Evolutionary conservation across 2,113 vertebrate genomes (phyloP).

Genomic region (Clarias gariepinus): DNA sequence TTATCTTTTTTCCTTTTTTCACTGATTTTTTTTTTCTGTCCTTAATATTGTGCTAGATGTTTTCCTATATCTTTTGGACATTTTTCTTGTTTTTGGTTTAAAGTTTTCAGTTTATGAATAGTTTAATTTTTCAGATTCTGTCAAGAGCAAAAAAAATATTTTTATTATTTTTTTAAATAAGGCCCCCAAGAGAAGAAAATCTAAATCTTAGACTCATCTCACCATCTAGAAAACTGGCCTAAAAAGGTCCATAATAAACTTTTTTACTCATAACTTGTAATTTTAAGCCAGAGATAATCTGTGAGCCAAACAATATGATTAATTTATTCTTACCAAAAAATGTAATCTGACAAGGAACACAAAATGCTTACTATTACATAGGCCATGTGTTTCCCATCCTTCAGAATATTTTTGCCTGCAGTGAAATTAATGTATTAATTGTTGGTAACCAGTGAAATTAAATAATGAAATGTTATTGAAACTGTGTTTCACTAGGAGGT

Average conservation of each 20-base stretch:
- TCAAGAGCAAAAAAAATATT: neutral
- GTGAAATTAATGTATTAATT: neutral
- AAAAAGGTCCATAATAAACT: neutral
- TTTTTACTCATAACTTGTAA: neutral
- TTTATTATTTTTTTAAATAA: too few relatives aligned
- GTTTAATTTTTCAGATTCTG: neutral
- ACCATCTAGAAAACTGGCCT: too few relatives aligned
- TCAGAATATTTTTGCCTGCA: neutral
- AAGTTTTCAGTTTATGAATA: neutral
- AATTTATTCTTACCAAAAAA: neutral
- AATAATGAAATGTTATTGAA: neutral
- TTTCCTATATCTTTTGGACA: neutral
- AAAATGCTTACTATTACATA: neutral
- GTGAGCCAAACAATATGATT: neutral
- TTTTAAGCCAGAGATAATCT: neutral
- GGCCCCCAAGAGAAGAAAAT: too few relatives aligned
- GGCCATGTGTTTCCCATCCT: neutral
- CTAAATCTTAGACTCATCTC: too few relatives aligned
- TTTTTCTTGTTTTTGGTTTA: neutral
- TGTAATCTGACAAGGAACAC: neutral
- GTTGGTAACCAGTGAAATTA: neutral
- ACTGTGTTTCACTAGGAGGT: neutral
- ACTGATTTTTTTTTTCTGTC: neutral
- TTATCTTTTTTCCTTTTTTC: neutral
- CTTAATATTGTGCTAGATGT: neutral